Evolutionary conservation across 2,888 invertebrate genomes (phyloP), one percentile per base, ranked within the genome.

Genomic region (Brassicogethes aeneus): DNA sequence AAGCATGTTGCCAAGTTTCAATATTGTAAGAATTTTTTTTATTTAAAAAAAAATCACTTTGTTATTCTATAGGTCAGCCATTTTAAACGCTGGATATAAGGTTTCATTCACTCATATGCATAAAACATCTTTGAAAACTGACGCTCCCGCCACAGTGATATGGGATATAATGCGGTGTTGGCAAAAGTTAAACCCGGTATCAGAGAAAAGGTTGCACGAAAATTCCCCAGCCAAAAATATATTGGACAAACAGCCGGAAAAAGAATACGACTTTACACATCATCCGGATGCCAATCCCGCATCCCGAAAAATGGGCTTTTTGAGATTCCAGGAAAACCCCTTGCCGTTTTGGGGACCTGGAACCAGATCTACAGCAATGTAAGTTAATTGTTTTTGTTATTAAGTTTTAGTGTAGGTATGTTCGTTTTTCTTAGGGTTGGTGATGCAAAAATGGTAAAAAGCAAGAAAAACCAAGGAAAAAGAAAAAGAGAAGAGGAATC

Each of bases 161-260:
- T 99, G 97, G 97, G 95, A 96, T 66, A 79, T 96, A 40, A 74
- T 96, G 53, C 73, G 92, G 44, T 76, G 79, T 34, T 93, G 92
- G 91, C 81, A 78, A 51, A 74, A 75, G 48, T 59, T 67, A 0
- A 79, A 85, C 64, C 85, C 86, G 0, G 75, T 79, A 2, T 80
- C 76, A 47, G 66, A 74, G 16, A 76, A 80, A 44, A 76, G 82
- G 60, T 45, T 73, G 34, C 62, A 66, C 40, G 60, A 69, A 2
- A 72, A 75, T 42, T 70, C 70, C 15, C 70, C 74, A 1, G 75
- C 75, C 0, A 63, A 64, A 3, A 63, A 68, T 41, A 79, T 86
- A 44, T 66, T 87, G 17, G 66, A 73, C 0, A 68, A 73, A 49
- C 64, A 69, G n/a, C 69, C 75, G 1, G 64, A 62, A 15, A 65